Percentiles rank a stretch among this genome's conserved stretches.
Evolutionary conservation across 2,113 vertebrate genomes (phyloP).

Genomic region (Euleptes europaea): DNA sequence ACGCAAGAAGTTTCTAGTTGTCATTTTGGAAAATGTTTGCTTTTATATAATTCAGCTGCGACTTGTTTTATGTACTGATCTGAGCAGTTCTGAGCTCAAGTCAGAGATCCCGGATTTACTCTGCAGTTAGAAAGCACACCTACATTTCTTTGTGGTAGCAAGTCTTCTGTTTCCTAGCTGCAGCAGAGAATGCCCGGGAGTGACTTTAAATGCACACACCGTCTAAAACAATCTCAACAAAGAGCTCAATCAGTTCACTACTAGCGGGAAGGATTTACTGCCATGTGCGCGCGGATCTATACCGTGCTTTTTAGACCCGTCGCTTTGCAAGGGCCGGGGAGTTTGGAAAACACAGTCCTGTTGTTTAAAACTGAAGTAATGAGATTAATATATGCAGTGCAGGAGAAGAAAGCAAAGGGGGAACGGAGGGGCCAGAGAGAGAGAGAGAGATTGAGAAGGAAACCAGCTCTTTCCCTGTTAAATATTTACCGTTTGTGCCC

Average conservation of each 20-base stretch:
- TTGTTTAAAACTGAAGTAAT: conserved; percentile 68
- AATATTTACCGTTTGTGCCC: conserved; percentile 69
- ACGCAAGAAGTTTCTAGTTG: not conserved
- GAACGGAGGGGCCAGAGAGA: no score
- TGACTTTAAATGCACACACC: conserved; percentile 26
- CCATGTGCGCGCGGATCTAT: conserved; percentile 51
- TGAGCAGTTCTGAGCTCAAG: not conserved
- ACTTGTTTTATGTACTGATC: not conserved
- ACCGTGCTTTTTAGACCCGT: conserved; percentile 40
- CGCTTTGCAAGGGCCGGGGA: conserved; percentile 48
- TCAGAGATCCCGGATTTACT: conserved; percentile 10
- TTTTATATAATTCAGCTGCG: conserved; percentile 3
- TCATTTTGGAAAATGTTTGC: conserved; percentile 11
- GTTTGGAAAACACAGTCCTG: conserved; percentile 55
- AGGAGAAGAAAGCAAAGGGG: conserved; percentile 35
- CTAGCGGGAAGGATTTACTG: conserved; percentile 58
- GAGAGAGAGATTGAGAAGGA: not conserved
- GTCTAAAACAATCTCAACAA: conserved; percentile 13
- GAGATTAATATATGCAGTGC: conserved; percentile 67
- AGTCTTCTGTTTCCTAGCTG: conserved; percentile 37
- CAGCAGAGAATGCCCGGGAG: conserved; percentile 20
- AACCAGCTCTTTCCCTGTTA: conserved; percentile 57
- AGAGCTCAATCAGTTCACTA: conserved; percentile 48
- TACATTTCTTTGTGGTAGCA: not conserved
- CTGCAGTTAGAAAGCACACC: not conserved